Evolutionary conservation across 2,113 vertebrate species (phyloP).

Genomic region (Procavia capensis): DNA sequence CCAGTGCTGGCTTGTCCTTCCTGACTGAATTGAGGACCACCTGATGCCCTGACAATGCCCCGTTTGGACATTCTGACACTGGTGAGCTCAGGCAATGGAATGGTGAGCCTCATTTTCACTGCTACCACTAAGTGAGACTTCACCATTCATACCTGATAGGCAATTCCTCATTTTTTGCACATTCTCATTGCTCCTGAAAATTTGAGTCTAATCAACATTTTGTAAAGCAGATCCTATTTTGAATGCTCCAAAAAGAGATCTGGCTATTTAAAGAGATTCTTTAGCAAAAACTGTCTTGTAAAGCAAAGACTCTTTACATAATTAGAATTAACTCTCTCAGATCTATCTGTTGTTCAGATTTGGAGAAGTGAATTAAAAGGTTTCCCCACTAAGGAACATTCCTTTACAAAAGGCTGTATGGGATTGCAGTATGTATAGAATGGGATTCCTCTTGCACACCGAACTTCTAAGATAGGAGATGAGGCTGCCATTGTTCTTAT

Average conservation of each 20-base stretch:
- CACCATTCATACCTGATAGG: background rate
- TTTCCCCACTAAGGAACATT: background rate
- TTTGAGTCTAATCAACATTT: constrained; percentile 66
- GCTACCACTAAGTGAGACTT: background rate
- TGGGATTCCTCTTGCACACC: background rate
- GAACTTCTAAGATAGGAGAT: background rate
- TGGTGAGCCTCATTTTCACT: background rate
- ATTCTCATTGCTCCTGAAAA: constrained; percentile 57
- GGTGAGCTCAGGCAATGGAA: background rate
- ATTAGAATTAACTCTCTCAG: constrained; percentile 62
- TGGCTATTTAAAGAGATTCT: constrained; percentile 72
- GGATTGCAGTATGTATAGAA: background rate
- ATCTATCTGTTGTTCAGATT: constrained; percentile 44
- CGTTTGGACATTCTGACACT: background rate
- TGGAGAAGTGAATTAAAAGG: background rate
- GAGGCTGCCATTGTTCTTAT: constrained; percentile 23
- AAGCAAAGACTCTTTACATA: constrained; percentile 61
- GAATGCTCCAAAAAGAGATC: constrained; percentile 66
- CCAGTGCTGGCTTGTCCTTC: constrained; percentile 29
- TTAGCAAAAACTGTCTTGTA: constrained; percentile 42
- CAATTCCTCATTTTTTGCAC: background rate
- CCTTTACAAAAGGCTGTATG: background rate
- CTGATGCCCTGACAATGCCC: background rate
- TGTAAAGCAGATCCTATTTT: constrained; percentile 66
- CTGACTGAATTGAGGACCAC: background rate